Base-by-base conservation (phyloP, 2,888 invertebrate genomes). In the Quadroppia sp. region DNA sequence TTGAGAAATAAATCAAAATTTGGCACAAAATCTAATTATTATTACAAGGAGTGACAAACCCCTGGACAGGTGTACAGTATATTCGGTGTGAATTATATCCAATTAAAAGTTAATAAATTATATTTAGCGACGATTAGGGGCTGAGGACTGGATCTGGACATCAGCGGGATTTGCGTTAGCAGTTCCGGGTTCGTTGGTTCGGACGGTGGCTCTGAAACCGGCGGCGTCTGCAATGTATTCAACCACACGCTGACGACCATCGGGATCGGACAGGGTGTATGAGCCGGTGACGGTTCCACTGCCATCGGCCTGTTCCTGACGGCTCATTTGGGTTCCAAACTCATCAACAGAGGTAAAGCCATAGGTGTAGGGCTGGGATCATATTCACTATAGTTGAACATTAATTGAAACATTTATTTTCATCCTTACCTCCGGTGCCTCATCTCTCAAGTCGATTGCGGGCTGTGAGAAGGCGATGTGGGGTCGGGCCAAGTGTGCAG, bases 171-270 rank as follows among this genome's bases (percentile, higher is more conserved):
- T 76, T 56, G 67, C 56, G 74, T 71, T 77, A 36, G 75, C 75
- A 56, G 78, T 78, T 4, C 78, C 78, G 9, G 76, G 76, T 45
- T 78, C 78, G 75, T 78, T 78, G 75, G 78, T 78, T 25, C 73
- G 32, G 71, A 78, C 73, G 40, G 67, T 71, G 53, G 78, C 78
- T 11, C 78, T n/a, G 77, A 76, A 78, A 25, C 78, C 78, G 17
- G 64, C 73, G 20, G 73, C 78, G 50, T 78, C 78, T 17, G 78
- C 78, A n/a, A 78, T 71, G 77, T 78, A 78, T 30, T 78, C 77
- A 13, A 78, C 78, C 15, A 76, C 50, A 15, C 78, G 53, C 50
- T 45, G 30, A 32, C 77, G 78, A 17, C 78, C 78, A 15, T 78
- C 77, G 23, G 76, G 71, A 67, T 76, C 75, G 67, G 71, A 74